Conservation (phyloP, 2,797 vertebrate species). For the Podargus strigoides region DNA sequence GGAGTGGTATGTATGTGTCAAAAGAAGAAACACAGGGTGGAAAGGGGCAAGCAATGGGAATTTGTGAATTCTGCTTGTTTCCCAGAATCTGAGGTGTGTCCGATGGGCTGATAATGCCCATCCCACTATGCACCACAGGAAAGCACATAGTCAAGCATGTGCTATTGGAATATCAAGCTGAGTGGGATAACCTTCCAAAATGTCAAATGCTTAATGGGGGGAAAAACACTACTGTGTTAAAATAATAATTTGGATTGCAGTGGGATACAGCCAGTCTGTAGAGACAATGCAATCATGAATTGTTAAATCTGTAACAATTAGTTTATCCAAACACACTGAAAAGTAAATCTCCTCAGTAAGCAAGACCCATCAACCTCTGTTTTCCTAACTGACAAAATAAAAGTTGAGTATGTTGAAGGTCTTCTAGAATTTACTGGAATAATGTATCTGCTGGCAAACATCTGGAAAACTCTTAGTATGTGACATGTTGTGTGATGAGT, state of each 20-base stretch:
- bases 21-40: not conserved
- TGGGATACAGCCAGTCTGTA: not conserved
- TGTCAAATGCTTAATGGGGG: not conserved
- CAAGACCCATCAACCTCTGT: not conserved
- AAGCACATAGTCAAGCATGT: not conserved
- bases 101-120: not conserved
- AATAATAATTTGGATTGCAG: not conserved
- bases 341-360: not conserved
- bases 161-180: accelerated
- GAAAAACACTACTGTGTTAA: not conserved
- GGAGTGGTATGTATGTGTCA: not conserved
- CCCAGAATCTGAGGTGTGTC: not conserved
- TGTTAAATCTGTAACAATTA: not conserved
- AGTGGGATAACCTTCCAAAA: not conserved
- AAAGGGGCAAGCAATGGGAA: not conserved
- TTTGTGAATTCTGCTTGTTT: not conserved
- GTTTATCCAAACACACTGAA: not conserved
- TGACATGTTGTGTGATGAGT: accelerated
- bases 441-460: not conserved
- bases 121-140: not conserved
- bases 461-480: not conserved
- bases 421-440: not conserved
- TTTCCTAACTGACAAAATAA: not conserved
- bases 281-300: not conserved
- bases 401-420: not conserved